These are phyloP conservation scores for Sialis fuliginosa DNA, from an alignment of 2,888 invertebrate genomes.

Conservation along the genomic window DNA sequence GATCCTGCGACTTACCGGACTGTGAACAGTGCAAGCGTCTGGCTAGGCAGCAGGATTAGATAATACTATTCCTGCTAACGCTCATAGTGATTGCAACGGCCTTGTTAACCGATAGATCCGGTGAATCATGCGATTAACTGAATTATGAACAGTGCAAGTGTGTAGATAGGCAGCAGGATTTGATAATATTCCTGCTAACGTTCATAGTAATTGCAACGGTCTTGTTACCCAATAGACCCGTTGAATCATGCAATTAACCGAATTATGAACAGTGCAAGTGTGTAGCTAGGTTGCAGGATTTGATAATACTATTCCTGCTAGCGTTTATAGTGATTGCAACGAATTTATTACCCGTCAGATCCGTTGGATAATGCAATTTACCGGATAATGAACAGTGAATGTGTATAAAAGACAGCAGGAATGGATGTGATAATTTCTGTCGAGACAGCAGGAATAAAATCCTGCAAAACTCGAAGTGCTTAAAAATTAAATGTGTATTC, in stretches of 20 bases:
- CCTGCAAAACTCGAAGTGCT: too few relatives aligned
- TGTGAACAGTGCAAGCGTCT: conserved; percentile 4
- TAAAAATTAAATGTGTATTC: too few relatives aligned
- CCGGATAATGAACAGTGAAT: not conserved
- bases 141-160: conserved; percentile 2
- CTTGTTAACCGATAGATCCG: not conserved
- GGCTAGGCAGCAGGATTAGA: not conserved
- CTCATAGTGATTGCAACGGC: not conserved
- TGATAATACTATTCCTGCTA: too few relatives aligned
- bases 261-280: conserved; percentile 2
- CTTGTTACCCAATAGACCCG: not conserved
- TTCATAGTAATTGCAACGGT: not conserved
- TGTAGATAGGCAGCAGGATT: not conserved
- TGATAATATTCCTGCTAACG: too few relatives aligned
- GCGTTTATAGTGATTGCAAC: not conserved
- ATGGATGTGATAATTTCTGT: too few relatives aligned
- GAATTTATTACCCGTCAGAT: not conserved
- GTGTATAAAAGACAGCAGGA: too few relatives aligned
- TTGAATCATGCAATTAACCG: not conserved
- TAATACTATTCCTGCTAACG: too few relatives aligned
- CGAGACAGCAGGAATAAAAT: too few relatives aligned
- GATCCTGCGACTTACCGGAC: not conserved
- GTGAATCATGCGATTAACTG: not conserved
- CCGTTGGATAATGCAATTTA: not conserved
- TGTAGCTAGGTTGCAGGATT: not conserved